These are phyloP conservation scores for Euphydryas editha DNA, from an alignment of 2,888 invertebrate genomes.

Conservation along the genomic window DNA sequence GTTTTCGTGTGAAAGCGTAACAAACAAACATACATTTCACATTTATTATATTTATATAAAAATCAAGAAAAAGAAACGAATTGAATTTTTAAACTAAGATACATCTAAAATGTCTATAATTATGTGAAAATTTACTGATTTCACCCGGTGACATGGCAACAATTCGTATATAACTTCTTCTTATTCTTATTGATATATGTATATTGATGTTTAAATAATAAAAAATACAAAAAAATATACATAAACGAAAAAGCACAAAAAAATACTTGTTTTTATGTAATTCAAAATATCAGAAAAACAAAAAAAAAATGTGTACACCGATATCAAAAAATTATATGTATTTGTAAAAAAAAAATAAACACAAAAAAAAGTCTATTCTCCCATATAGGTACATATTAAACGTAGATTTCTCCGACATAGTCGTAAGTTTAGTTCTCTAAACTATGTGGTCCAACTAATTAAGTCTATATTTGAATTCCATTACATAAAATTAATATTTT, in stretches of 20 bases:
- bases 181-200: constrained; percentile 26
- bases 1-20: too few relatives aligned
- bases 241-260: constrained; percentile 31
- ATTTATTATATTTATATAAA: too few relatives aligned
- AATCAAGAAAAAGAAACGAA: neutral
- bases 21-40: too few relatives aligned
- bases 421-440: constrained; percentile 49
- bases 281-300: constrained; percentile 13
- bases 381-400: constrained; percentile 27
- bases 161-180: constrained; percentile 5
- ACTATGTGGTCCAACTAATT: constrained; percentile 61
- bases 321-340: constrained; percentile 6
- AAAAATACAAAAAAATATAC: constrained; percentile 29
- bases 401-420: constrained; percentile 33
- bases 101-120: neutral
- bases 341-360: constrained; percentile 15
- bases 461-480: constrained; percentile 50
- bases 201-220: constrained; percentile 24
- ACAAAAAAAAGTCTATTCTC: constrained; percentile 24
- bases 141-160: constrained; percentile 26
- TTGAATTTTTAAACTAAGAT: neutral
- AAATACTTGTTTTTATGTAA: constrained; percentile 22
- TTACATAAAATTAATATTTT: constrained; percentile 13
- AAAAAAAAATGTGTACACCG: constrained; percentile 23
- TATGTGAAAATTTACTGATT: neutral